Evolutionary conservation across 2,888 invertebrate species (phyloP).

Genomic region (Athrips mouffetella): DNA sequence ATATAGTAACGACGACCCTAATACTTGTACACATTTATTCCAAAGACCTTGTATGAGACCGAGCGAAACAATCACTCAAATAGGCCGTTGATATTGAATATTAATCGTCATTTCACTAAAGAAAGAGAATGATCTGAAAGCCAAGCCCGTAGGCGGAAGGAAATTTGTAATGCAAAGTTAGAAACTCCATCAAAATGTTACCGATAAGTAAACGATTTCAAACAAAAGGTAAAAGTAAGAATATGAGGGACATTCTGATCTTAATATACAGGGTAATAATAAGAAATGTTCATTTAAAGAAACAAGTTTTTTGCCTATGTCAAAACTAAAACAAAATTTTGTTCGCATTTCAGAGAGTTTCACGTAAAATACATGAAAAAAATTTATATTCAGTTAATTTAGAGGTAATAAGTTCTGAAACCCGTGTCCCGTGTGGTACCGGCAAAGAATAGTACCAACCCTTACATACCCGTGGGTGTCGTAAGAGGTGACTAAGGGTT

Average conservation of each 20-base stretch:
- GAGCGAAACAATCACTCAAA: constrained; percentile 73
- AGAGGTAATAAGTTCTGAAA: too few species aligned
- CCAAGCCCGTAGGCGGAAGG: constrained; percentile 61
- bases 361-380: too few species aligned
- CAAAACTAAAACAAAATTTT: too few species aligned
- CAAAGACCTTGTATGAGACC: constrained; percentile 22
- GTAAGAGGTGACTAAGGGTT: too few species aligned
- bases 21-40: too few species aligned
- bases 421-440: too few species aligned
- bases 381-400: too few species aligned
- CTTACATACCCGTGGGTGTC: too few species aligned
- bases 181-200: constrained; percentile 72
- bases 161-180: constrained; percentile 78
- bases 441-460: too few species aligned
- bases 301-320: too few species aligned
- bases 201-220: constrained; percentile 70
- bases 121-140: constrained; percentile 70
- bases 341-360: too few species aligned
- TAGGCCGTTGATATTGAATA: constrained; percentile 76
- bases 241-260: not conserved
- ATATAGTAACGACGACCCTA: too few species aligned
- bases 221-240: constrained; percentile 52
- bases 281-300: not conserved
- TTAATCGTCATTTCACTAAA: constrained; percentile 73
- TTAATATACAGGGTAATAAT: not conserved